Conservation (phyloP, 2,113 vertebrate genomes). For the Sebastes schlegelii region DNA sequence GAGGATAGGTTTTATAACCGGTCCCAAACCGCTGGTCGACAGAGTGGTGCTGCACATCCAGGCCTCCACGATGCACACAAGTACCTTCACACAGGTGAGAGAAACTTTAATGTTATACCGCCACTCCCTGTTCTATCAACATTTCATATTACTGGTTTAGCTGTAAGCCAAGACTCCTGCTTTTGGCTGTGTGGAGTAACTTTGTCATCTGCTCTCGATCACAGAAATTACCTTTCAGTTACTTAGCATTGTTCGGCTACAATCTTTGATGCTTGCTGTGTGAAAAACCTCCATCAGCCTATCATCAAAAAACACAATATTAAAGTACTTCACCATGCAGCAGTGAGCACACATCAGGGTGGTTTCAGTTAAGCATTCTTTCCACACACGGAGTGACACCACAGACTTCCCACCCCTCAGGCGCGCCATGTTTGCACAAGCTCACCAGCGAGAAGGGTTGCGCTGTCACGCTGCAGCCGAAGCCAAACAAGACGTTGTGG, state of each 20-base stretch:
- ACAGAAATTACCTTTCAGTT: neutral
- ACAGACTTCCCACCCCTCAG: neutral
- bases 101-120: neutral
- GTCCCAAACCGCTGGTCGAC: conserved; percentile 91
- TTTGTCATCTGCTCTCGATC: neutral
- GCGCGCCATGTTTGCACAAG: neutral
- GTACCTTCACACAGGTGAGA: conserved; percentile 93
- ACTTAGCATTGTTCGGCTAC: neutral
- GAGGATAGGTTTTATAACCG: conserved; percentile 93
- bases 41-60: conserved; percentile 92
- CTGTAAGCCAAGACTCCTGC: neutral
- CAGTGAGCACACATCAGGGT: neutral
- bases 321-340: neutral
- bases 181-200: neutral
- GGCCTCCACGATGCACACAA: conserved; percentile 91
- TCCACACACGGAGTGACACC: neutral
- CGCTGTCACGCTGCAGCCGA: neutral
- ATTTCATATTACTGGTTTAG: neutral
- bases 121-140: neutral
- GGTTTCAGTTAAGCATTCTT: neutral
- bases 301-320: neutral
- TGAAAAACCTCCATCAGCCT: neutral
- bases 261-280: neutral
- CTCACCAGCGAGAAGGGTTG: neutral
- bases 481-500: neutral